phyloP scores from a whole-genome alignment of 2,888 invertebrate species.

The Exephanes ischioxanthus region DNA sequence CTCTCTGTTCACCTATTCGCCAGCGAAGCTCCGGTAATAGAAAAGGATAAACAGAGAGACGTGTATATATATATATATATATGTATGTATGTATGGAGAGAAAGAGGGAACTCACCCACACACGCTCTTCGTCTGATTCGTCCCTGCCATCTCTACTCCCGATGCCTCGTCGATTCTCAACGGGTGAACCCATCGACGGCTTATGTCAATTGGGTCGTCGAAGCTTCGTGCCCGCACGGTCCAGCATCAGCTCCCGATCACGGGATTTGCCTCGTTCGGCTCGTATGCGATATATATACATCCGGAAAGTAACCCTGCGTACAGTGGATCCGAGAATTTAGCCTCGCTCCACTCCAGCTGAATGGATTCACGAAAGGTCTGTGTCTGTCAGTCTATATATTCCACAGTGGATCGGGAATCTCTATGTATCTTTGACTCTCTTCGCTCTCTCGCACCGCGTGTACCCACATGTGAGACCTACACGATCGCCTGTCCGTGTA shows the following conservation, averaged over 20 bases:
- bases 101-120: not conserved
- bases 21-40: constrained; percentile 7
- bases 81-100: not conserved
- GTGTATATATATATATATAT: not conserved
- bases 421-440: constrained; percentile 18
- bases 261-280: constrained; percentile 17
- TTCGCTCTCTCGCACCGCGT: not conserved
- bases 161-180: constrained; percentile 44
- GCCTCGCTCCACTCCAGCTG: constrained; percentile 15
- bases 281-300: not conserved
- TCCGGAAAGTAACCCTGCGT: not conserved
- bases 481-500: constrained; percentile 10
- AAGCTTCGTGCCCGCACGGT: constrained; percentile 9
- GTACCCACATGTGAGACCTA: constrained; percentile 12
- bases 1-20: not conserved
- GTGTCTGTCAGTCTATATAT: not conserved
- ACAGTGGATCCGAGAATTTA: constrained; percentile 11
- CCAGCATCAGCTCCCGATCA: constrained; percentile 1
- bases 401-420: not conserved
- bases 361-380: constrained; percentile 41
- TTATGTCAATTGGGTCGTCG: constrained; percentile 66
- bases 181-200: constrained; percentile 59
- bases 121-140: not conserved
- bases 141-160: constrained; percentile 11
- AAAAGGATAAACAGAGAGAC: not conserved